phyloP scores from a whole-genome alignment of 2,888 invertebrate species.

The Tineola bisselliella region DNA sequence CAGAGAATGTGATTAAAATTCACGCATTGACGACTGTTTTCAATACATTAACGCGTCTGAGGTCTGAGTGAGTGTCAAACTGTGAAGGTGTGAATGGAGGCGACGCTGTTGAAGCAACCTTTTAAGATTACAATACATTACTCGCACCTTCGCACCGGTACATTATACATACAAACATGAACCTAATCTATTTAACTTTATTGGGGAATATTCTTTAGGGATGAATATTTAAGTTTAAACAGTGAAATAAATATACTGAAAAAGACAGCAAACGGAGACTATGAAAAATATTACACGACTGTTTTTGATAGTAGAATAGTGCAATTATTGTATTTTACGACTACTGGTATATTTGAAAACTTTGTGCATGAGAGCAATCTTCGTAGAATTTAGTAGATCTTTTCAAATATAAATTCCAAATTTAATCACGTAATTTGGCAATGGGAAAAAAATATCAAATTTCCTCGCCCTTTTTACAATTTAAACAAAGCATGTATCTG shows the following conservation, averaged over 20 bases:
- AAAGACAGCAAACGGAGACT: too few species aligned
- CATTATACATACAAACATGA: not conserved
- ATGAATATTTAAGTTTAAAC: too few species aligned
- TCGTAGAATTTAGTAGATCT: too few species aligned
- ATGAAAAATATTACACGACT: too few species aligned
- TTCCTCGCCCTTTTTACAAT: not conserved
- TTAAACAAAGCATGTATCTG: not conserved
- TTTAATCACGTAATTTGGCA: too few species aligned
- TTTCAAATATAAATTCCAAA: too few species aligned
- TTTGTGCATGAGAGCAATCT: too few species aligned
- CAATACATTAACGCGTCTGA: not conserved
- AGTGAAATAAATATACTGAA: too few species aligned
- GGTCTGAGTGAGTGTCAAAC: not conserved
- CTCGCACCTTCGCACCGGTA: not conserved
- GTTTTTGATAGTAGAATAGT: too few species aligned
- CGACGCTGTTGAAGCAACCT: not conserved
- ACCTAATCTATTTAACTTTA: not conserved
- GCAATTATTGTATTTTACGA: too few species aligned
- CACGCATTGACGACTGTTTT: not conserved
- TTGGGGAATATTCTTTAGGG: not conserved
- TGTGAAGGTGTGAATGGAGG: not conserved
- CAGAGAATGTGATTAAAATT: not conserved
- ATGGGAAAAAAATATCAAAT: not conserved
- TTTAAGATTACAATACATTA: conserved; percentile 8
- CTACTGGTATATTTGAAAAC: too few species aligned